These are phyloP conservation scores for Dichetophora obliterata DNA, from an alignment of 2,888 invertebrate genomes.

Conservation along the genomic window DNA sequence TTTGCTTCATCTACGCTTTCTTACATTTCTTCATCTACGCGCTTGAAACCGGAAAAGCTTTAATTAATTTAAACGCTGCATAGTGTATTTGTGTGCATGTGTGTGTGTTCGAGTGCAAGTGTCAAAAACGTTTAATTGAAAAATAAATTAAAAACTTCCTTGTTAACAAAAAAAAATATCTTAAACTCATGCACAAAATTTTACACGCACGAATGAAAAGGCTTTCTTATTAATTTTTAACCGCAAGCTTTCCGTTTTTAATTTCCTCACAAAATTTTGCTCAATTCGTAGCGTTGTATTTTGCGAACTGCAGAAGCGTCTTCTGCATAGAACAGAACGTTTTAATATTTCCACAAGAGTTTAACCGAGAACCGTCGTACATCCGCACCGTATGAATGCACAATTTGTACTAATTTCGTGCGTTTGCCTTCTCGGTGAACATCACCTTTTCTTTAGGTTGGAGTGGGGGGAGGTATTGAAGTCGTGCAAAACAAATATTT, in stretches of 20 bases:
- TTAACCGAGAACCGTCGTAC: constrained; percentile 48
- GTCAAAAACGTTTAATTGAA: not conserved
- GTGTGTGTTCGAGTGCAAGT: not conserved
- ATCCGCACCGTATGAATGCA: constrained; percentile 68
- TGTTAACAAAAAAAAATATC: no score
- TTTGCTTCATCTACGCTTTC: not conserved
- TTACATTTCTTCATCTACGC: not conserved
- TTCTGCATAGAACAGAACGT: constrained; percentile 13
- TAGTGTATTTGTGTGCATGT: not conserved
- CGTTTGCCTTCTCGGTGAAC: constrained; percentile 22
- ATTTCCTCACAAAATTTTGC: no score
- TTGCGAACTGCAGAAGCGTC: constrained; percentile 4
- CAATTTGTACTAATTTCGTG: constrained; percentile 68
- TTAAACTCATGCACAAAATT: no score
- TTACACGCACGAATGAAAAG: no score
- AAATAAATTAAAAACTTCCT: not conserved
- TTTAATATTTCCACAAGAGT: not conserved
- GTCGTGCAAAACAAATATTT: constrained; percentile 27
- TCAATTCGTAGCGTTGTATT: not conserved
- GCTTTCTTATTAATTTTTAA: no score
- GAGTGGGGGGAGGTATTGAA: not conserved
- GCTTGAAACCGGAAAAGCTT: not conserved
- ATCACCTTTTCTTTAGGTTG: not conserved
- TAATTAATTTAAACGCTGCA: not conserved
- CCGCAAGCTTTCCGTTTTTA: no score